Conservation (phyloP, 2,888 invertebrate genomes). For the Lithophane semibrunnea region DNA sequence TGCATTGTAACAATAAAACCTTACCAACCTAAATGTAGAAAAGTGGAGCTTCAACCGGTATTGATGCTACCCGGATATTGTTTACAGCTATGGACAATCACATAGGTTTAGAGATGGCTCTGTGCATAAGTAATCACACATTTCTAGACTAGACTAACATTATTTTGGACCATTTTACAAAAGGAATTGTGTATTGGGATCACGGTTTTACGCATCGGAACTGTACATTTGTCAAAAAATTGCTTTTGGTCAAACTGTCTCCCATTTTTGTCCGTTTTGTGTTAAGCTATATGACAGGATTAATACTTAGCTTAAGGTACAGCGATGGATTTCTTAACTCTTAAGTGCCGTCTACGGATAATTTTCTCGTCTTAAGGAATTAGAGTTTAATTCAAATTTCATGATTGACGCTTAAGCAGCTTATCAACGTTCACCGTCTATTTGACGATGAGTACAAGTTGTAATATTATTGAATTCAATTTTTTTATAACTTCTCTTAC, state of each 20-base stretch:
- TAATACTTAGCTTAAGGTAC: neutral
- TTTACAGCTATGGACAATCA: slow-evolving; percentile 45
- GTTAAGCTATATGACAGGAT: neutral
- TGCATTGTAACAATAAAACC: slow-evolving; percentile 27
- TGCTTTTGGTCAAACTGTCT: neutral
- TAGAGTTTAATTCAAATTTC: slow-evolving; percentile 55
- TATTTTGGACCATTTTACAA: slow-evolving; percentile 1
- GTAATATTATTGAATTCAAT: neutral
- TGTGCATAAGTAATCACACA: slow-evolving; percentile 52
- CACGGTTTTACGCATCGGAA: neutral
- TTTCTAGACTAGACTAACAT: slow-evolving; percentile 42
- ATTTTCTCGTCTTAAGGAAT: slow-evolving; percentile 44
- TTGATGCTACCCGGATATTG: slow-evolving; percentile 52
- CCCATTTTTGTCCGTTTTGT: neutral
- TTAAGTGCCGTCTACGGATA: slow-evolving; percentile 24
- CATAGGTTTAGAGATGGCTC: slow-evolving; percentile 38
- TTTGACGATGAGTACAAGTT: slow-evolving; percentile 20
- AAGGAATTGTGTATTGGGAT: neutral
- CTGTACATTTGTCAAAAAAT: neutral
- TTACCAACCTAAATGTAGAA: neutral
- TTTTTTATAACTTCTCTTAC: neutral
- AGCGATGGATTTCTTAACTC: slow-evolving; percentile 30
- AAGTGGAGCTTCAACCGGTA: slow-evolving; percentile 45
- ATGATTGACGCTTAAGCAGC: slow-evolving; percentile 52
- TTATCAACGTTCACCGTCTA: slow-evolving; percentile 29